Percentiles rank a stretch among this genome's conserved stretches.
phyloP scores from a whole-genome alignment of 2,113 vertebrate genomes.

The Bos taurus region DNA sequence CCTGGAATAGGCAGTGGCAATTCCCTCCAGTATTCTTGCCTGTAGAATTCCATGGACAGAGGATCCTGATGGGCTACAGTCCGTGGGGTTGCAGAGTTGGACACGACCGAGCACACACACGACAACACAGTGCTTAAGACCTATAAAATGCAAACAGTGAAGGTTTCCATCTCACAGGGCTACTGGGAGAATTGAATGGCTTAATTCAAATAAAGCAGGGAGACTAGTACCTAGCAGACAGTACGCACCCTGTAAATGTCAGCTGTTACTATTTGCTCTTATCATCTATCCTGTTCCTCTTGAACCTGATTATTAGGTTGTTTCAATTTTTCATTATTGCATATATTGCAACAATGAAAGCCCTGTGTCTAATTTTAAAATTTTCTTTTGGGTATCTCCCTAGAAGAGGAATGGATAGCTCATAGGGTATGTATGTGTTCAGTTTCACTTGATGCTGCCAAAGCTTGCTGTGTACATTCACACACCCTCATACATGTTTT shows the following conservation, averaged over 20 bases:
- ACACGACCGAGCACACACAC: rapidly evolving
- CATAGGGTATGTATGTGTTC: background rate
- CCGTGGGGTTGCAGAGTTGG: background rate
- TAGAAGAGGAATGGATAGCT: background rate
- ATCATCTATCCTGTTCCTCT: background rate
- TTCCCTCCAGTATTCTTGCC: background rate
- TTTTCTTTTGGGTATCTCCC: background rate
- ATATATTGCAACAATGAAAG: background rate
- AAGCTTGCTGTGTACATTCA: background rate
- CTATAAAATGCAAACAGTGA: background rate
- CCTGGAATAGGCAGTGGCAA: background rate
- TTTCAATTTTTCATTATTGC: background rate
- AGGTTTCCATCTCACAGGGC: background rate
- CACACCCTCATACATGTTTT: background rate
- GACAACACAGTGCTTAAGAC: background rate
- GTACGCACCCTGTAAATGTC: background rate
- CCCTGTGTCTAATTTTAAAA: background rate
- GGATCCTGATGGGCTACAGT: background rate
- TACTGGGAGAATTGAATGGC: background rate
- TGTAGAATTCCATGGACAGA: background rate
- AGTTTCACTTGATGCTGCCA: background rate
- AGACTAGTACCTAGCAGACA: background rate
- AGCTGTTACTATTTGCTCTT: background rate
- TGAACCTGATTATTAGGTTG: background rate
- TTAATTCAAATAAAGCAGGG: background rate